Evolutionary conservation across 2,113 vertebrate species (phyloP).

Genomic region (Silurus glanis): DNA sequence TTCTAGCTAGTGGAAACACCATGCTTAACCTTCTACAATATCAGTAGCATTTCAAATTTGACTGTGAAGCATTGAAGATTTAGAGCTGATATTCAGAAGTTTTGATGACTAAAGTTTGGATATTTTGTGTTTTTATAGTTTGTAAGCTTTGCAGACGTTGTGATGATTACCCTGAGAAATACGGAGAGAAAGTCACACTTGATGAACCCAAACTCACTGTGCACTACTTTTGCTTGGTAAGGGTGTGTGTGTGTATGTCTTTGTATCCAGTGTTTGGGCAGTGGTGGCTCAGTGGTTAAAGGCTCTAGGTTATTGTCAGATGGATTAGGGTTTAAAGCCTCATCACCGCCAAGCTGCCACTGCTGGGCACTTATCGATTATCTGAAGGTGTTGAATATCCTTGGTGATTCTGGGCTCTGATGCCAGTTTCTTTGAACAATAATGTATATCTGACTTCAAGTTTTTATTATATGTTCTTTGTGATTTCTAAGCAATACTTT

Average conservation of each 20-base stretch:
- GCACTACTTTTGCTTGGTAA: slow-evolving; percentile 95
- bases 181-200: slow-evolving; percentile 86
- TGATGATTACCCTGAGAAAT: slow-evolving; percentile 86
- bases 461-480: no score
- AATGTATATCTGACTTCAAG: not conserved
- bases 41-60: not conserved
- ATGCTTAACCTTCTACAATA: not conserved
- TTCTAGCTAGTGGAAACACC: not conserved
- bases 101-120: not conserved
- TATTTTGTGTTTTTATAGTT: slow-evolving; percentile 64
- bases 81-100: not conserved
- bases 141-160: slow-evolving; percentile 83
- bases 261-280: not conserved
- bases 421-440: not conserved
- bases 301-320: not conserved
- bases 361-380: not conserved
- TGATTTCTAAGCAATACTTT: not conserved
- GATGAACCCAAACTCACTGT: slow-evolving; percentile 78
- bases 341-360: not conserved
- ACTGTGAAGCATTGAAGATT: not conserved
- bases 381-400: not conserved
- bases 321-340: not conserved
- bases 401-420: not conserved
- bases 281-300: not conserved
- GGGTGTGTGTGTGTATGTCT: not conserved